Evolutionary conservation across 2,797 vertebrate species (phyloP), one percentile per base, ranked within the genome.

Genomic region (Cetoscarus ocellatus): DNA sequence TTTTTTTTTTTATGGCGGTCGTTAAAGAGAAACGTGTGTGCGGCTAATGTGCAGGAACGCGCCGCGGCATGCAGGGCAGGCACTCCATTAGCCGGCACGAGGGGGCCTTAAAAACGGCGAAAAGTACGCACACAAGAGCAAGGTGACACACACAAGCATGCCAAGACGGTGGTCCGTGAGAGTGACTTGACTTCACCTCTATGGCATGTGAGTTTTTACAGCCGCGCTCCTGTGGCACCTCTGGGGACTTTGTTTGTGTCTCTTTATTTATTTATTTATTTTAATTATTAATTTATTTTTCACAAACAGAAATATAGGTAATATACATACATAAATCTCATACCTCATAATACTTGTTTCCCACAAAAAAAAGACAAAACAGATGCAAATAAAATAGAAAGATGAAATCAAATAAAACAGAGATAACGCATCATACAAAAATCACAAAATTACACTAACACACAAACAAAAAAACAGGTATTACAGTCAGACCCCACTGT

Each of bases 1-100:
- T 54, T 85, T 94, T 92, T 80, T 38, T 54, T 85, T 94, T 92
- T 89, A 94, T 89, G 80, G 80, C 0, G 15, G 81, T 87, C 57
- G 72, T 93, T 91, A 94, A 93, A 88, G 66, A 52, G 80, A 77
- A 87, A 91, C 72, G 85, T 91, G 87, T 82, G 86, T 34, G 73
- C 71, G 40, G 80, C 91, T 91, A 92, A 90, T 82, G 86, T 83
- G 79, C 83, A 86, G 84, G 79, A 88, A 88, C 71, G 82, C 77
- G 19, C 52, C 69, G 43, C 40, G 73, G 87, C 87, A 83, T 79
- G 84, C 66, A 44, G 80, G 27, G 74, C 86, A 86, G 82, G 82
- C 87, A 90, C 87, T 92, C 90, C 85, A 92, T 92, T 92, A 92
- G 79, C 43, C 27, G 67, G 80, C 91, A 86, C 83, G 63, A 88